These are phyloP conservation scores for Cryptocheilus praepositus DNA, from an alignment of 2,888 invertebrate species.

Conservation along the genomic window DNA sequence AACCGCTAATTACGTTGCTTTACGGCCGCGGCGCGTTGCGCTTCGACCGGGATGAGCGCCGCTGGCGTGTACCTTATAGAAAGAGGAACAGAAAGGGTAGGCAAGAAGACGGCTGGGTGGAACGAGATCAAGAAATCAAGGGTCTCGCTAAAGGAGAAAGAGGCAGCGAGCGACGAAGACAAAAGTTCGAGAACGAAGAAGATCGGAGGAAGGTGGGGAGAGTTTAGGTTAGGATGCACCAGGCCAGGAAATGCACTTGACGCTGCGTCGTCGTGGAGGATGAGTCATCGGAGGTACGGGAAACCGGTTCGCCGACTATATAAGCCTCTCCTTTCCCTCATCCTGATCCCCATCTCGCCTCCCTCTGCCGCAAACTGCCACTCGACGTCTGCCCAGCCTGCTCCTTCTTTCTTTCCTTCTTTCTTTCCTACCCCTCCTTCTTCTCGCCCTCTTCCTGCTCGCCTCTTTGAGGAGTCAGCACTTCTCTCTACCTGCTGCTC, in stretches of 20 bases:
- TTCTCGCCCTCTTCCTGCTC: constrained; percentile 65
- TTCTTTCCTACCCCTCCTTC: constrained; percentile 34
- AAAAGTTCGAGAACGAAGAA: background rate
- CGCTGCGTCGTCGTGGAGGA: constrained; percentile 64
- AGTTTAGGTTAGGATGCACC: constrained; percentile 56
- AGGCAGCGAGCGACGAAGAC: constrained; percentile 25
- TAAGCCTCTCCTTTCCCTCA: constrained; percentile 36
- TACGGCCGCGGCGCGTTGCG: background rate
- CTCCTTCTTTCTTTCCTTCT: constrained; percentile 32
- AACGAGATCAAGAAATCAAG: constrained; percentile 12
- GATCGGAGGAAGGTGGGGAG: constrained; percentile 23
- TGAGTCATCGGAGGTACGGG: constrained; percentile 73
- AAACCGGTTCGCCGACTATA: constrained; percentile 70
- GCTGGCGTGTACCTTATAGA: constrained; percentile 32
- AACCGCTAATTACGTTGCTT: constrained; percentile 7
- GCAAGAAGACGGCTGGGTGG: background rate
- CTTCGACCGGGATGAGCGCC: constrained; percentile 39
- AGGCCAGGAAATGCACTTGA: constrained; percentile 74
- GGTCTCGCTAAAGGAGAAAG: constrained; percentile 7
- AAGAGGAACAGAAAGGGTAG: constrained; percentile 6
- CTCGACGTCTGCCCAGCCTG: constrained; percentile 9
- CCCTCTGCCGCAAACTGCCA: constrained; percentile 31
- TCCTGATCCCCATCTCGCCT: constrained; percentile 36
- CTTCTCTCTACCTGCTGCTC: constrained; percentile 27
- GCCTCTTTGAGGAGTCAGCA: constrained; percentile 27